These are phyloP conservation scores for Cataglyphis livida DNA, from an alignment of 2,888 invertebrate genomes.

Conservation along the genomic window DNA sequence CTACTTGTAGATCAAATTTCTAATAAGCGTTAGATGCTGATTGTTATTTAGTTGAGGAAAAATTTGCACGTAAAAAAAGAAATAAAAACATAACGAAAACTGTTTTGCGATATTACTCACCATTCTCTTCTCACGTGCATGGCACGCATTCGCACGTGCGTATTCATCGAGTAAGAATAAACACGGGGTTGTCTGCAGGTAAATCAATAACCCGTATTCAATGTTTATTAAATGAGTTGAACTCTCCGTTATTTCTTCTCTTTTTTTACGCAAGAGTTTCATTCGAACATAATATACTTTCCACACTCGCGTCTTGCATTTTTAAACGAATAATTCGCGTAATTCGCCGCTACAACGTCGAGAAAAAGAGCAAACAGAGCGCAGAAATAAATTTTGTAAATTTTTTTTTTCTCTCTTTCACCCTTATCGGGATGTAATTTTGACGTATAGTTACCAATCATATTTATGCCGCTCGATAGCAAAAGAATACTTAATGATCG, in stretches of 20 bases:
- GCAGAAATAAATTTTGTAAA: neutral
- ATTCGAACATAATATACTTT: slow-evolving; percentile 12
- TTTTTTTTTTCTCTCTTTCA: neutral
- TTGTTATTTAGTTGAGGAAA: neutral
- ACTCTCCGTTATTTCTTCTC: neutral
- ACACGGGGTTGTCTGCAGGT: neutral
- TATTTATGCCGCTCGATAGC: neutral
- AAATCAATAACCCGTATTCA: slow-evolving; percentile 24
- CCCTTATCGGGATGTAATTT: neutral
- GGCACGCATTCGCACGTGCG: neutral
- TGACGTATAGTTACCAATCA: neutral
- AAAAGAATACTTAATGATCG: neutral
- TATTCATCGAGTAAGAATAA: slow-evolving; percentile 18
- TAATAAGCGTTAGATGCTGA: neutral
- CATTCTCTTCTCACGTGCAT: neutral
- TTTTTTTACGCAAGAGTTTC: neutral
- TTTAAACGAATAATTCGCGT: slow-evolving; percentile 14
- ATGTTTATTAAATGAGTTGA: slow-evolving; percentile 27
- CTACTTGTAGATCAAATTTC: neutral
- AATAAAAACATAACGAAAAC: neutral
- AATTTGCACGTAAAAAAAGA: neutral
- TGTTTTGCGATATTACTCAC: neutral
- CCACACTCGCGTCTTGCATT: neutral
- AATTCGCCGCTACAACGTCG: neutral
- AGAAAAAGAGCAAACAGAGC: neutral